Conservation (phyloP, 2,113 vertebrate species). For the Dipodomys stephensi region DNA sequence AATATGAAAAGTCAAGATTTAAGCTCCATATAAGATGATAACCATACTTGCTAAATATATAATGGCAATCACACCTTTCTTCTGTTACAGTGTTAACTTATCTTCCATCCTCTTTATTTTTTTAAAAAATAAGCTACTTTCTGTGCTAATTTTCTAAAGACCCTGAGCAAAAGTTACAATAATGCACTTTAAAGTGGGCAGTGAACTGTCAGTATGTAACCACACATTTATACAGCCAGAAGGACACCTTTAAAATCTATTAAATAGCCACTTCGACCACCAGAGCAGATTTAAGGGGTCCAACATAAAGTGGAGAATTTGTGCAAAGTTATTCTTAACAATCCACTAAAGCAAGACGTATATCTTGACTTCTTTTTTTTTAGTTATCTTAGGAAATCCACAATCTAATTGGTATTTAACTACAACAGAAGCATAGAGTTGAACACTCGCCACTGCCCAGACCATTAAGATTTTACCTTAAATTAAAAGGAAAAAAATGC, state of each 20-base stretch:
- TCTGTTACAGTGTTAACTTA: conserved; percentile 91
- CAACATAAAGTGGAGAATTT: conserved; percentile 85
- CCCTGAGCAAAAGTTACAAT: conserved; percentile 98
- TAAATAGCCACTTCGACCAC: conserved; percentile 87
- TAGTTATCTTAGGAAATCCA: conserved; percentile 85
- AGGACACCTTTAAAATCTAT: conserved; percentile 89
- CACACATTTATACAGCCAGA: conserved; percentile 89
- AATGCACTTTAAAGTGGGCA: conserved; percentile 98
- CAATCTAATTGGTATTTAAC: conserved; percentile 88
- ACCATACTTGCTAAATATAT: conserved; percentile 91
- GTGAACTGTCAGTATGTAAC: conserved; percentile 94
- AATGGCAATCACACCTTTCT: conserved; percentile 89
- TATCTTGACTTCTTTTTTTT: conserved; percentile 86
- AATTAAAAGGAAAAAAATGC: conserved; percentile 84
- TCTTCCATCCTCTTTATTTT: conserved; percentile 89
- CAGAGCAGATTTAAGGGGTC: conserved; percentile 84
- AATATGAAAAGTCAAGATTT: conserved; percentile 92
- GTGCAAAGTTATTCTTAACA: conserved; percentile 91
- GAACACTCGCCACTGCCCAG: conserved; percentile 98
- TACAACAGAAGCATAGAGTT: conserved; percentile 89
- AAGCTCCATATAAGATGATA: conserved; percentile 89
- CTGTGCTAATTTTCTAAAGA: conserved; percentile 94
- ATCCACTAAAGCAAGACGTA: conserved; percentile 89
- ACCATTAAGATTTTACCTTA: conserved; percentile 91
- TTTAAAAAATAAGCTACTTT: conserved; percentile 93